Percentiles rank a stretch among this genome's conserved stretches.
These are phyloP conservation scores for Cephonodes hylas DNA, from an alignment of 2,888 invertebrate genomes.

Conservation along the genomic window DNA sequence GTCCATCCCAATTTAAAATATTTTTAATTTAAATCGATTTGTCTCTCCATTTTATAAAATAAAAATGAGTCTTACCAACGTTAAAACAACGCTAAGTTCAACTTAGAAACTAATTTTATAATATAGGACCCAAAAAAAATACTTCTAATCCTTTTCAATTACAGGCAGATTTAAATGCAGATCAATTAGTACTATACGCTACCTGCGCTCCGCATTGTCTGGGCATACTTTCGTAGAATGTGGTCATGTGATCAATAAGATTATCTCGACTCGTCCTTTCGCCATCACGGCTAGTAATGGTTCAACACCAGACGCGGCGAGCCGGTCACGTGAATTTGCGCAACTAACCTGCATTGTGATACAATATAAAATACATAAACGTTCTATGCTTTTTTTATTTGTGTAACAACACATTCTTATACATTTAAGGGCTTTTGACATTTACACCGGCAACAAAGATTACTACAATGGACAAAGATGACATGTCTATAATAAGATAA, in stretches of 20 bases:
- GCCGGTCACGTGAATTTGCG: conserved; percentile 35
- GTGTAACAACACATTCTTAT: neutral
- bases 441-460: too few species aligned
- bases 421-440: neutral
- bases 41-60: too few species aligned
- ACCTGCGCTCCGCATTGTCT: neutral
- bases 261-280: conserved; percentile 27
- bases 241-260: conserved; percentile 25
- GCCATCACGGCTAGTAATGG: conserved; percentile 19
- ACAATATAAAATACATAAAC: conserved; percentile 33
- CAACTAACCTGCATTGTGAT: conserved; percentile 45
- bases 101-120: neutral
- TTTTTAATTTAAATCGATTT: too few species aligned
- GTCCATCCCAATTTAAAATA: too few species aligned
- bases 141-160: neutral
- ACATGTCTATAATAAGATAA: too few species aligned
- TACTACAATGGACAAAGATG: too few species aligned
- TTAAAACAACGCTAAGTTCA: too few species aligned
- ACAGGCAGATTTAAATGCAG: neutral
- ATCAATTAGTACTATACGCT: neutral
- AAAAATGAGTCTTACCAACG: too few species aligned
- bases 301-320: neutral
- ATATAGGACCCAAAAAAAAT: neutral
- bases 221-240: conserved; percentile 20
- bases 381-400: neutral